Base-by-base conservation (phyloP, 2,888 invertebrate genomes). In the Podabrus alpinus region DNA sequence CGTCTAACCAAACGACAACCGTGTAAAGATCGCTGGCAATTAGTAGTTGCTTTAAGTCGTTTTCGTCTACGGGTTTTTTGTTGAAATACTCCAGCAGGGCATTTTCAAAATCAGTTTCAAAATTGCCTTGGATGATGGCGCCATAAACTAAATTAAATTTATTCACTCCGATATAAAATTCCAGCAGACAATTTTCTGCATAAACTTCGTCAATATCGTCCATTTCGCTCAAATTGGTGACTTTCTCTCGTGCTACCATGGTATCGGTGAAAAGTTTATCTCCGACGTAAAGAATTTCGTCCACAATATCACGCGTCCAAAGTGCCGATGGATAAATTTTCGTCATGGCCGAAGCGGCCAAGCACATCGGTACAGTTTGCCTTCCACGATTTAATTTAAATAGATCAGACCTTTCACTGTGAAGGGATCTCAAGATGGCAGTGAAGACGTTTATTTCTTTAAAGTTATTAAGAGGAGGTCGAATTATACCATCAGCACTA, bases 381-480 rank as follows among this genome's bases (percentile, higher is more conserved):
- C 86, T 86, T 3, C 85, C 85, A 4, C 79, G 78, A 69, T 83
- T 83, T 15, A 84, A 76, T 66, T 83, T 84, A 77, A 78, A 80
- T n/a, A 72, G 45, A 1, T 66, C 73, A 68, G 78, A 78, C 9
- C 81, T 81, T 75, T 85, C 83, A 73, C 83, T 85, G 10, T 78
- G 77, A 9, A 78, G 80, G 1, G 86, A 82, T 9, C 85, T 75
- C 45, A 88, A 74, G 7, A 88, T 88, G 2, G 88, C 89, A 0
- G 86, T 84, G 24, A 82, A 83, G 0, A 86, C 86, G 7, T 84
- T 84, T 4, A 89, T 72, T 16, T 82, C 84, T 1, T 78, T 82
- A 80, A 87, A 90, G 73, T 87, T 82, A 60, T 87, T 83, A 5
- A 89, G 73, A 0, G 89, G 87, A 0, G 89, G 88, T 70, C 84